These are phyloP conservation scores for Empidonax alnorum DNA, from an alignment of 2,113 vertebrate species.

Conservation along the genomic window DNA sequence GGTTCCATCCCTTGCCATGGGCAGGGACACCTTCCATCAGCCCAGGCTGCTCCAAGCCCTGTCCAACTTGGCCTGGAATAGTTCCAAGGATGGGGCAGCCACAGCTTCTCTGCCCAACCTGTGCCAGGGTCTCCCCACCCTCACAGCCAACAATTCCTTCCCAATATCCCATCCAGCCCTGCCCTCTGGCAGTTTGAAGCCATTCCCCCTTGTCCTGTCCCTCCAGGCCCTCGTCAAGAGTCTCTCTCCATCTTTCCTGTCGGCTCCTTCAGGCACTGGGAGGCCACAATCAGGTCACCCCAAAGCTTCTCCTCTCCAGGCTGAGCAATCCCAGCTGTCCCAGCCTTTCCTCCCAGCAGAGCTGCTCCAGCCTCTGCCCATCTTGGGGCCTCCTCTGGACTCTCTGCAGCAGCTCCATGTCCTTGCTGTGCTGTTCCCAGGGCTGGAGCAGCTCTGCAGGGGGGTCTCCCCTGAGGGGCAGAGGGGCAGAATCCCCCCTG, in stretches of 20 bases:
- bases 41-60: background rate
- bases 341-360: background rate
- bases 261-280: background rate
- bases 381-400: background rate
- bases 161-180: background rate
- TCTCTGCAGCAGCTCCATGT: background rate
- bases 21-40: background rate
- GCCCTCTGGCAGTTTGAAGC: background rate
- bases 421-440: background rate
- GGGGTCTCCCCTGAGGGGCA: background rate
- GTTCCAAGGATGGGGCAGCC: background rate
- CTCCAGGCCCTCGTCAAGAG: accelerated
- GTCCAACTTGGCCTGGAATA: background rate
- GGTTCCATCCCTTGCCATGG: no score
- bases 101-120: background rate
- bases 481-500: background rate
- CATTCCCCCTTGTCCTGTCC: background rate
- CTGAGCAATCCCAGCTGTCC: background rate
- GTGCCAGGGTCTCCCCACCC: background rate
- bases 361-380: background rate
- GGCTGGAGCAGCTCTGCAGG: background rate
- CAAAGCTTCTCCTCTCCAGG: background rate
- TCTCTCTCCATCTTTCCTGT: background rate
- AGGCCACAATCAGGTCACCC: background rate
- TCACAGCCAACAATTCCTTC: background rate